These are phyloP conservation scores for Entomobrya multifasciata DNA, from an alignment of 2,888 invertebrate species.

Conservation along the genomic window DNA sequence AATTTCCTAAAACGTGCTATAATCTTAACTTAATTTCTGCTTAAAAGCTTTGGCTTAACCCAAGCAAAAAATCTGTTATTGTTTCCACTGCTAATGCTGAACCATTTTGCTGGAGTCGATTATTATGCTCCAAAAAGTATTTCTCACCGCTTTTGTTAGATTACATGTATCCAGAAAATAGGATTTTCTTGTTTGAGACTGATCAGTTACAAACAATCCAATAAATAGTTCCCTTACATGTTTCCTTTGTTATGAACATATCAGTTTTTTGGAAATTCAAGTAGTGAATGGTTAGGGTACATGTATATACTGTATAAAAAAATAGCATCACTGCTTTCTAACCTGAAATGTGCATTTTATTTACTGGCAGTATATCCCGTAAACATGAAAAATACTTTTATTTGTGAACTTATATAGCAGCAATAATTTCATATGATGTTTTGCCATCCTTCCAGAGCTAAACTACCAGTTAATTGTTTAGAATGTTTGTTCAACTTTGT, in stretches of 20 bases:
- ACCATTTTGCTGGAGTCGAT: slow-evolving; percentile 25
- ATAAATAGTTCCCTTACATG: background rate
- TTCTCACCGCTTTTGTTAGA: background rate
- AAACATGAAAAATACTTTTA: too few relatives aligned
- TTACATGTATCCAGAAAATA: slow-evolving; percentile 5
- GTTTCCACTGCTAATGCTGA: slow-evolving; percentile 18
- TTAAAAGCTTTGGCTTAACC: slow-evolving; percentile 40
- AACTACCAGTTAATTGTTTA: background rate
- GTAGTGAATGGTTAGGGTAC: too few relatives aligned
- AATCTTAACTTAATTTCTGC: slow-evolving; percentile 61
- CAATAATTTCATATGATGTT: slow-evolving; percentile 23
- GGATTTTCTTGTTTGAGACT: slow-evolving; percentile 14
- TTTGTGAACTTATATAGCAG: slow-evolving; percentile 27
- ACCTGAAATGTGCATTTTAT: background rate
- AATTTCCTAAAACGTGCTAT: slow-evolving; percentile 59
- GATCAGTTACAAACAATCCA: slow-evolving; percentile 33
- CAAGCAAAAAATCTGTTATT: slow-evolving; percentile 1
- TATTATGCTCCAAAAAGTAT: slow-evolving; percentile 59
- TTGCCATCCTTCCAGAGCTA: background rate
- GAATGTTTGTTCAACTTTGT: background rate
- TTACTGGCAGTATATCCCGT: background rate
- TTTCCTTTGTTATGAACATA: background rate
- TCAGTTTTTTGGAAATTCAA: background rate
- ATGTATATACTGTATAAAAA: too few relatives aligned
- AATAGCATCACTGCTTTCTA: too few relatives aligned